Base-by-base conservation (phyloP, 2,888 invertebrate species). In the Drosophila nigricruria region DNA sequence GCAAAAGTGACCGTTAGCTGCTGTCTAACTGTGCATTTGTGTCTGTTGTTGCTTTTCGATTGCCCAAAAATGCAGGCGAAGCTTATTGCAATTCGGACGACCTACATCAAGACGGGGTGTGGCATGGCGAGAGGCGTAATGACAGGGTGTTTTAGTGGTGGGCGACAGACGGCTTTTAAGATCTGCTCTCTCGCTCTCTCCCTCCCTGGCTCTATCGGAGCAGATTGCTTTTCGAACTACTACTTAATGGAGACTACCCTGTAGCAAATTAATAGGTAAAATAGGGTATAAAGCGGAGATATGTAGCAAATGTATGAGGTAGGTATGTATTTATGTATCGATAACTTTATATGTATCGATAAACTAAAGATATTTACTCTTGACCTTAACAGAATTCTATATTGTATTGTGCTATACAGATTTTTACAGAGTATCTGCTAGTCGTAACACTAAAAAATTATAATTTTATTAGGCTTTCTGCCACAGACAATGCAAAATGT, bases 81-180 rank as follows among this genome's bases (percentile, higher is more conserved):
- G 70, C 79, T 77, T 77, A 81, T 79, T 82, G 77, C 79, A 70
- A 64, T 67, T 75, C 30, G 54, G 60, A 50, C 77, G 84, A 79
- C 82, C 82, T 71, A 84, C 74, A 74, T 79, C 70, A 73, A 60
- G 61, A 20, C 16, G 18, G 53, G 58, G 50, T n/a, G 73, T 20
- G 40, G 1, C 32, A 25, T n/a, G 65, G 14, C 12, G 30, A 20
- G 5, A 0, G 25, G 42, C 34, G 14, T n/a, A 2, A 25, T 8
- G 38, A 16, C 1, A 14, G 34, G 23, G 23, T 16, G 52, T 10
- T 18, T 40, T n/a, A n/a, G 38, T 6, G 38, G 18, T 18, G 40
- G 18, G 18, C 9, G 40, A 1, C 16, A 23, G 43, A 4, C 23
- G 18, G 23, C 10, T 2, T n/a, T 18, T 12, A 43, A 23, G 10